Evolutionary conservation across 2,113 vertebrate species (phyloP), one percentile per base, ranked within the genome.

Genomic region (Ploceus nigricollis): DNA sequence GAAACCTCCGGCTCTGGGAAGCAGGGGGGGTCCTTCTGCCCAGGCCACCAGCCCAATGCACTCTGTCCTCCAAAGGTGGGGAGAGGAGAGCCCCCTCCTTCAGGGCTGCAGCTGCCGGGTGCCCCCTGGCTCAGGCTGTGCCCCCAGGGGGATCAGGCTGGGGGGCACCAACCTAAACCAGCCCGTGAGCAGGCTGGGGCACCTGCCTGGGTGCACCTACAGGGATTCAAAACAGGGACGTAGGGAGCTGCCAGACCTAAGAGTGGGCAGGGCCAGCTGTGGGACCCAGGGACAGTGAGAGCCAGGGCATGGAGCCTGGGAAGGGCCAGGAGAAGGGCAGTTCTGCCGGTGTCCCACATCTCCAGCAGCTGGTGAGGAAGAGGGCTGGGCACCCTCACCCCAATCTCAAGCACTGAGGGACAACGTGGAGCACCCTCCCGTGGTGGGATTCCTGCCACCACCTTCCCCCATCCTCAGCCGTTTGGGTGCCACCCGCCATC

Each of bases 241-340:
- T 0, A 1, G 68, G 64, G 45, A 83, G 31, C 7, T 78, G 48
- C 58, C 87, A 87, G 56, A 65, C 25, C 15, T 24, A 30, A 4
- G 0, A 1, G 82, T 0, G 0, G 33, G 57, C 53, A 64, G n/a
- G 14, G 60, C 13, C 3, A 4, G 58, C 24, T 0, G 4, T 4
- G 20, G 48, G 44, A n/a, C 3, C 23, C 2, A 12, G 25, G 47
- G 24, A 77, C 35, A 35, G n/a, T 5, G 45, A 1, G 5, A 54
- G 54, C 7, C 30, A 87, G n/a, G 57, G 23, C 40, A 40, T 1
- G 18, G 54, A 56, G 25, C 31, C 37, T 2, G 0, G 68, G 31
- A 70, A 71, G 18, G 57, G 13, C 8, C 25, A 47, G 73, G 28
- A 88, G 47, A 87, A 82, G 30, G 69, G 19, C 27, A 65, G n/a